Percentiles rank a stretch among this genome's conserved stretches.
phyloP scores from a whole-genome alignment of 2,113 vertebrate species.

The Struthio camelus region DNA sequence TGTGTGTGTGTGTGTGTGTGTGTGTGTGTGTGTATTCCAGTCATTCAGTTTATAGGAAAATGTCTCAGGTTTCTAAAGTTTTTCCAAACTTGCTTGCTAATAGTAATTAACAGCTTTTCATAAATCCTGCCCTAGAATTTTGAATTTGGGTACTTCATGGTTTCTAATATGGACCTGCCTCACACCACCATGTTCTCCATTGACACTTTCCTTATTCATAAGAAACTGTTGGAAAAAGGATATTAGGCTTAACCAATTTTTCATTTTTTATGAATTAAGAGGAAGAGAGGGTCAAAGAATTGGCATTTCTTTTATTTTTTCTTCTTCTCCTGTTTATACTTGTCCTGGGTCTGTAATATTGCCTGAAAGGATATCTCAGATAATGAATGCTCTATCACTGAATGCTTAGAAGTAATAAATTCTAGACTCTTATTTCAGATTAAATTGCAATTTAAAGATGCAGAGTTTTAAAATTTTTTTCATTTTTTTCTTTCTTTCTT shows the following conservation, averaged over 20 bases:
- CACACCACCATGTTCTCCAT: not conserved
- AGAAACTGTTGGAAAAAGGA: not conserved
- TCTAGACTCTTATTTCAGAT: not conserved
- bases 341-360: not conserved
- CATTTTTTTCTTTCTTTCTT: not conserved
- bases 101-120: not conserved
- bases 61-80: not conserved
- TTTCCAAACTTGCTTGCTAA: not conserved
- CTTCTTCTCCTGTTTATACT: fast-evolving
- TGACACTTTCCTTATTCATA: not conserved
- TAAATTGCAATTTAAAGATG: not conserved
- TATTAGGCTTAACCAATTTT: not conserved
- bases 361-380: not conserved
- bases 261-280: not conserved
- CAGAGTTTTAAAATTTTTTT: not conserved
- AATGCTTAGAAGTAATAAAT: not conserved
- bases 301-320: not conserved
- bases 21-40: not conserved
- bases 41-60: not conserved
- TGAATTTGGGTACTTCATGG: not conserved
- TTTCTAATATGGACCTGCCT: not conserved
- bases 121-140: not conserved
- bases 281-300: not conserved
- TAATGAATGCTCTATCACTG: not conserved
- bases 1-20: not conserved